phyloP scores from a whole-genome alignment of 2,113 vertebrate genomes.

The Ascaphus truei region DNA sequence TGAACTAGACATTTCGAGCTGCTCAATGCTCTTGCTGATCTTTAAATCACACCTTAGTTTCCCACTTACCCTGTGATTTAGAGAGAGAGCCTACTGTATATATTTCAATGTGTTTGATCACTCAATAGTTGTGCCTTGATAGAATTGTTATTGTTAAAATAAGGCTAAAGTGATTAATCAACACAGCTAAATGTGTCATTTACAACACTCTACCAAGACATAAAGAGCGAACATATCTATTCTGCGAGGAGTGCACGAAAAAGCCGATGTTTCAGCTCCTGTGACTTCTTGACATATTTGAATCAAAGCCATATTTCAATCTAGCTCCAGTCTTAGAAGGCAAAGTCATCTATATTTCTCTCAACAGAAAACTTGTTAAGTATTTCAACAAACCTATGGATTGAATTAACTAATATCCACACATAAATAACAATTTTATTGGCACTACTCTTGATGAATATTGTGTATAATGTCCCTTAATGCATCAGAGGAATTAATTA shows the following conservation, averaged over 20 bases:
- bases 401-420: constrained; percentile 35
- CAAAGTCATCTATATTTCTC: constrained; percentile 22
- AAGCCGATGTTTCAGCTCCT: constrained; percentile 1
- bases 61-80: constrained; percentile 17
- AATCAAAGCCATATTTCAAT: constrained; percentile 21
- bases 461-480: constrained; percentile 38
- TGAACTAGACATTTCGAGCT: neutral
- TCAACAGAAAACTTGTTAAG: constrained; percentile 29
- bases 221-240: neutral
- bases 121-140: constrained; percentile 31
- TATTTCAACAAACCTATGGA: constrained; percentile 35
- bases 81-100: neutral
- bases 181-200: constrained; percentile 28
- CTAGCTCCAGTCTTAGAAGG: neutral
- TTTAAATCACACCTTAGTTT: constrained; percentile 2
- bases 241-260: neutral
- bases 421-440: constrained; percentile 37
- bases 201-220: constrained; percentile 18
- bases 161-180: constrained; percentile 22
- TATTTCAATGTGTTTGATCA: constrained; percentile 9
- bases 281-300: constrained; percentile 19
- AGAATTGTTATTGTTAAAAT: constrained; percentile 22
- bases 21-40: neutral
- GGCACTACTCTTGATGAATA: constrained; percentile 36
- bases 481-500: constrained; percentile 38